A percentile compares a stretch with the other conserved stretches of the same genome.
Conservation (phyloP, 2,113 vertebrate species). For the Burhinus bistriatus region DNA sequence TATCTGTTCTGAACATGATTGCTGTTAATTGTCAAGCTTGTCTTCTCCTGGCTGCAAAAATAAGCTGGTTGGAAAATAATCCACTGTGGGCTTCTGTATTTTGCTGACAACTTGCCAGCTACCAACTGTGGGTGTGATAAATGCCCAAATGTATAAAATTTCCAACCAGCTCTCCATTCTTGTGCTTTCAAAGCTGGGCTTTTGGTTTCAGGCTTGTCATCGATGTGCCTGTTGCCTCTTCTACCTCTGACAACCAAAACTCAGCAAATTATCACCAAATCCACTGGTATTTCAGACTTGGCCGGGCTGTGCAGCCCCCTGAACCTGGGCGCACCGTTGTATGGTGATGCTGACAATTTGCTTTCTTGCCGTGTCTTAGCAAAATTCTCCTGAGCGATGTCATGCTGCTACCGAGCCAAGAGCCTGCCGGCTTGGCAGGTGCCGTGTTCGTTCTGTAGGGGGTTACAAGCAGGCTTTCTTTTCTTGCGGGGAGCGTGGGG, state of each 20-base stretch:
- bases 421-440: neutral
- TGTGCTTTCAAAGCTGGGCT: neutral
- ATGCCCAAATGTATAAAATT: neutral
- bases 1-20: conserved; percentile 26
- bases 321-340: neutral
- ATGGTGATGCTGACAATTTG: neutral
- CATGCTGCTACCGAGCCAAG: neutral
- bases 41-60: conserved; percentile 12
- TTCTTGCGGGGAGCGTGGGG: neutral
- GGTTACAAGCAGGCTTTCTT: neutral
- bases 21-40: conserved; percentile 30
- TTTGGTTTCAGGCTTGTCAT: neutral
- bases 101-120: neutral
- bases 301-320: neutral
- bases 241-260: neutral
- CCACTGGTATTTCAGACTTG: neutral
- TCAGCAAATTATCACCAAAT: neutral
- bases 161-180: neutral
- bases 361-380: neutral
- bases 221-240: neutral
- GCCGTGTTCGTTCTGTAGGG: neutral
- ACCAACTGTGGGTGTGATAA: neutral
- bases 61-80: conserved; percentile 21
- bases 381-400: neutral
- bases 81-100: neutral